Base-by-base conservation (phyloP, 2,888 invertebrate genomes). In the Chloroclysta siterata region DNA sequence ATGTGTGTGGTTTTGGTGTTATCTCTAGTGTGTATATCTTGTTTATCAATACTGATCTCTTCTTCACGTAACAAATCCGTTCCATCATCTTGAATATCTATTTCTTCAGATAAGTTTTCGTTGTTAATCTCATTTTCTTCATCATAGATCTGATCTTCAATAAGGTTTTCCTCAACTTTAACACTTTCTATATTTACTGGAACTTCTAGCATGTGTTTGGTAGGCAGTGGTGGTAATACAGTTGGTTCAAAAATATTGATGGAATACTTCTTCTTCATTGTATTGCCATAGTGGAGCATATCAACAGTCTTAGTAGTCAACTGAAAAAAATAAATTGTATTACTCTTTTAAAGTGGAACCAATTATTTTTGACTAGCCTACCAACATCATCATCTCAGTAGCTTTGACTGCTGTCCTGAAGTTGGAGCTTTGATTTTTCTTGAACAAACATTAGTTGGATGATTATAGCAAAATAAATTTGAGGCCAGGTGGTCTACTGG, bases 181-280 rank as follows among this genome's bases (percentile, higher is more conserved):
- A 47, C 13, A 28, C 1, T 1, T 10, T 11, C 39, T 10, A 1
- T 39, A 7, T 39, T 39, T 8, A 4, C 4, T 39, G 39, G 22
- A 28, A 33, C 33, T 6, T 33, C 13, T 17, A 7, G 10, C 5
- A 5, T 13, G 28, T 11, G 0, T 44, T 28, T 11, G 0, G 13
- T 22, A 22, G 3, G 3, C 4, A 22, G 28, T 47, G 47, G 28
- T 28, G 47, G 47, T 47, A 47, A 28, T 28, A 47, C 28, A 28
- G 47, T 28, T 7, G 28, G 28, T 22, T 3, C 1, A 2, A 47
- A 28, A 13, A 28, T 3, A 47, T 13, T 15, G 0, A 47, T 28
- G 11, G 47, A 47, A 13, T 28, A 47, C 28, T 47, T 47, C 15
- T 47, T 47, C 47, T 47, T 15, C 47, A 47, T 47, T 47, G 28